A percentile compares a stretch with the other conserved stretches of the same genome.
Evolutionary conservation across 2,797 vertebrate species (phyloP).

Genomic region (Lerista edwardsae): DNA sequence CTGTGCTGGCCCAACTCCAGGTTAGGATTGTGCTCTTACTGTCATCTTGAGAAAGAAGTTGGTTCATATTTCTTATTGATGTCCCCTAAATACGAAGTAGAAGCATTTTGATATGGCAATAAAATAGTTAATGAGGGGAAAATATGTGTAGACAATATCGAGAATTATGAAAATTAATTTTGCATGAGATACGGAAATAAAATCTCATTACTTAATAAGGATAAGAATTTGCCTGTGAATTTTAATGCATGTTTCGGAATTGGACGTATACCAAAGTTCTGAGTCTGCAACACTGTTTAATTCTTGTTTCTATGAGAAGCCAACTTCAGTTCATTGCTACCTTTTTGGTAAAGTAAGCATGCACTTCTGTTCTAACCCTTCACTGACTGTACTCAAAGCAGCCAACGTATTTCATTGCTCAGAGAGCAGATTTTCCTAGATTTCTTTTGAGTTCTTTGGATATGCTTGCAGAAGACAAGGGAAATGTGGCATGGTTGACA

Average conservation of each 20-base stretch:
- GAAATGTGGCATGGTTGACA: constrained; percentile 22
- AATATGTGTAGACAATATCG: constrained; percentile 68
- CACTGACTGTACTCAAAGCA: not conserved
- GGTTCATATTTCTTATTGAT: constrained; percentile 34
- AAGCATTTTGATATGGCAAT: constrained; percentile 66
- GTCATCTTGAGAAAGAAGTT: constrained; percentile 34
- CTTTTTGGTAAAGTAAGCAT: constrained; percentile 18
- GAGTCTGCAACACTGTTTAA: constrained; percentile 3
- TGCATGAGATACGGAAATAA: constrained; percentile 75
- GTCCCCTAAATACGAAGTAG: constrained; percentile 31
- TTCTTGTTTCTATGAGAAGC: constrained; percentile 36
- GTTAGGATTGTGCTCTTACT: no score
- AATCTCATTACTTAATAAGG: constrained; percentile 70
- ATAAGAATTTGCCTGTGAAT: constrained; percentile 64
- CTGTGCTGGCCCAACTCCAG: no score
- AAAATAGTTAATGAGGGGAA: constrained; percentile 69
- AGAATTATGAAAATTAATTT: constrained; percentile 79
- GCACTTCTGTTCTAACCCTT: not conserved
- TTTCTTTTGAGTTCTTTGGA: not conserved
- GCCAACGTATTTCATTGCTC: not conserved
- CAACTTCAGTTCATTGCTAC: constrained; percentile 44
- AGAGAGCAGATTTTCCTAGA: not conserved
- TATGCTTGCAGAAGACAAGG: not conserved
- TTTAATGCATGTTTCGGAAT: constrained; percentile 59
- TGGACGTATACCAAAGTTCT: constrained; percentile 24